These are phyloP conservation scores for Dione juno DNA, from an alignment of 2,888 invertebrate genomes.

Conservation along the genomic window DNA sequence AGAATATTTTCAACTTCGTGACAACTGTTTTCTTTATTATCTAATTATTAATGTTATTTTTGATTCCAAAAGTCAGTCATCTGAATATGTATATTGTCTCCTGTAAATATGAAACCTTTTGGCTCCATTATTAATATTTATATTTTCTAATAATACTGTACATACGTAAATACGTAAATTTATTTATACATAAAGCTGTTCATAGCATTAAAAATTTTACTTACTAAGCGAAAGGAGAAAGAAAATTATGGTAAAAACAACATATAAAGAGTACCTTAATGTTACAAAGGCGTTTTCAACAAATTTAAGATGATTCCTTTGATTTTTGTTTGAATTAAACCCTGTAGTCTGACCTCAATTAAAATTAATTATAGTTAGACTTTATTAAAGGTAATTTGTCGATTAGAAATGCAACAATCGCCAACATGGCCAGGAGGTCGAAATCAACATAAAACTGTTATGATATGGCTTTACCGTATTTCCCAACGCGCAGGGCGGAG, in stretches of 20 bases:
- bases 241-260: not conserved
- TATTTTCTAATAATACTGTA: not conserved
- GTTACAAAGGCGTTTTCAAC: not conserved
- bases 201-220: no score
- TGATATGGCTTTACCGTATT: slow-evolving; percentile 82
- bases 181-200: not conserved
- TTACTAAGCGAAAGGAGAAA: not conserved
- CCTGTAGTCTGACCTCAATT: no score
- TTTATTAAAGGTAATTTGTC: slow-evolving; percentile 36
- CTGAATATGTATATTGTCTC: not conserved
- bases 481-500: slow-evolving; percentile 70
- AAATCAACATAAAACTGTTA: slow-evolving; percentile 83
- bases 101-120: not conserved
- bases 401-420: slow-evolving; percentile 38
- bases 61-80: not conserved
- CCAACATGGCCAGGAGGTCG: slow-evolving; percentile 68
- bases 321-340: not conserved
- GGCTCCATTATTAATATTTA: not conserved
- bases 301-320: not conserved
- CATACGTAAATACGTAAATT: no score
- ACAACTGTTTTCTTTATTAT: slow-evolving; percentile 23
- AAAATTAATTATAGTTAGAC: slow-evolving; percentile 9
- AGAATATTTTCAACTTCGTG: slow-evolving; percentile 39
- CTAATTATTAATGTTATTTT: slow-evolving; percentile 6
- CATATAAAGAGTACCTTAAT: not conserved